These are phyloP conservation scores for Larimichthys polyactis DNA, from an alignment of 2,113 vertebrate species.

Conservation along the genomic window DNA sequence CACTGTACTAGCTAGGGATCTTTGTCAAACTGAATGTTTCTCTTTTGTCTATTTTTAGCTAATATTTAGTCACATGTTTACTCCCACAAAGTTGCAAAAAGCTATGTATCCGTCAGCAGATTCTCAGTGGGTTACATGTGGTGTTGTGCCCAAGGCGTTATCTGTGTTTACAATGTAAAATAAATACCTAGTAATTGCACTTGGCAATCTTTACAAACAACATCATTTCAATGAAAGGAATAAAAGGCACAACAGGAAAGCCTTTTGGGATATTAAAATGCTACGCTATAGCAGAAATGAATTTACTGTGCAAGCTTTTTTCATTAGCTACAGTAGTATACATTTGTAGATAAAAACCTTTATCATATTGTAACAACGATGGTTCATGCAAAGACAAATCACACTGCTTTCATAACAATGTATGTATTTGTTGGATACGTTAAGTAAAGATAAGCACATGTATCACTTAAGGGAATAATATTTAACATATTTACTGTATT, in stretches of 20 bases:
- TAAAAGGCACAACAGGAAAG: constrained; percentile 18
- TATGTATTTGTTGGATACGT: neutral
- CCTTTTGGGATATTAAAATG: constrained; percentile 5
- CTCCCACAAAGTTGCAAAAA: constrained; percentile 16
- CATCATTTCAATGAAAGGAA: constrained; percentile 39
- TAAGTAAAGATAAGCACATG: no score
- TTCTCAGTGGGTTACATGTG: constrained; percentile 29
- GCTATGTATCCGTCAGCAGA: constrained; percentile 6
- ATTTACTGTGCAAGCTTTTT: neutral
- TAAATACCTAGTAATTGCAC: constrained; percentile 49
- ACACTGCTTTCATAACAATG: neutral
- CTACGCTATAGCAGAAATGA: neutral
- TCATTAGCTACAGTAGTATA: neutral
- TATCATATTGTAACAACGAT: neutral
- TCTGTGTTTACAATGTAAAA: constrained; percentile 50
- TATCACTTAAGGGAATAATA: no score
- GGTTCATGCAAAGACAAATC: neutral
- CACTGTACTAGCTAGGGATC: constrained; percentile 9
- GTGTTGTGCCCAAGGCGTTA: constrained; percentile 19
- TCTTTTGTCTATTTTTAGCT: constrained; percentile 45
- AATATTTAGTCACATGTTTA: constrained; percentile 25
- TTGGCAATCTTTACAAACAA: constrained; percentile 33
- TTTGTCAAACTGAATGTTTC: constrained; percentile 28
- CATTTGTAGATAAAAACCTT: neutral
- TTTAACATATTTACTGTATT: no score